Evolutionary conservation across 2,113 vertebrate genomes (phyloP), one percentile per base, ranked within the genome.

Genomic region (Cololabis saira): DNA sequence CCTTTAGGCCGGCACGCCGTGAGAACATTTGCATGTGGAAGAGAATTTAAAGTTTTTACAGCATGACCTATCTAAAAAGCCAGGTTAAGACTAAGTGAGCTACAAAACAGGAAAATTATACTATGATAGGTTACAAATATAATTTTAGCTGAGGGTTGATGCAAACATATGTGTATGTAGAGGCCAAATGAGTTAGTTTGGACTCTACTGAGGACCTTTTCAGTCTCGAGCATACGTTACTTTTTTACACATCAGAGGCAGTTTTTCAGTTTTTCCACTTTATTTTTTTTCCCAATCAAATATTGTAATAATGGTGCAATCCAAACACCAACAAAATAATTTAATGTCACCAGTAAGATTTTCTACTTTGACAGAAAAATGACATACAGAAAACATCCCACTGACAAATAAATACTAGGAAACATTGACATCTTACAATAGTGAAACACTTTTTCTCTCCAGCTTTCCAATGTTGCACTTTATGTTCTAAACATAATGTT

Each of bases 321-420:
- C 57, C 68, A 58, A 78, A 87, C 81, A 84, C 66, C 76, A 19
- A 47, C 45, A 69, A 81, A 64, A 60, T 69, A 73, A 74, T 80
- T 70, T 61, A 65, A 71, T 71, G 56, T 18, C 56, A 76, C 68
- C 60, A 61, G 45, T 57, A 72, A 87, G 80, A 71, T 52, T 51
- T 67, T 79, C 67, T 76, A 86, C 78, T 77, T 52, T 24, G 74
- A 86, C 78, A 74, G 48, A 82, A 81, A 65, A 77, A 83, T 66
- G 69, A 72, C 76, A 90, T 62, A 27, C 74, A 90, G 55, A 78
- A 83, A 86, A 86, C 62, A 82, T 61, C 73, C 63, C 75, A 89
- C 84, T 59, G 86, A 91, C 89, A 89, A 90, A 90, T 87, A 91
- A 90, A 90, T 90, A 91, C 68, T 75, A 86, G 74, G 74, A 88